These are phyloP conservation scores for Microcebus tavaratra DNA, from an alignment of 2,113 vertebrate genomes.

Conservation along the genomic window DNA sequence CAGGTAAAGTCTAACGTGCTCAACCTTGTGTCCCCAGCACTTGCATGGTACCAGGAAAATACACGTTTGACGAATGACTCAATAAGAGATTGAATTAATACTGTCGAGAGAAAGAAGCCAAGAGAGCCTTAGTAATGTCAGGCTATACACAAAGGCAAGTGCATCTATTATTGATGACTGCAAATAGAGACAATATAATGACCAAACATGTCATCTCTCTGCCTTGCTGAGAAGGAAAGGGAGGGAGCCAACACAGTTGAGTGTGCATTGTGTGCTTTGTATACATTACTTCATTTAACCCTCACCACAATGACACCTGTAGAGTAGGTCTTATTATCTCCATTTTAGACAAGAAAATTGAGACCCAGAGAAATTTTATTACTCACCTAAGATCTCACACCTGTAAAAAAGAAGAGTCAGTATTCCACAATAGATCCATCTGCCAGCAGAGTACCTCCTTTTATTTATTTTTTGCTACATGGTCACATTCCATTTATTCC, in stretches of 20 bases:
- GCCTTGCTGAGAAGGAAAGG: not conserved
- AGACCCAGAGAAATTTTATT: not conserved
- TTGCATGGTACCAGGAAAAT: not conserved
- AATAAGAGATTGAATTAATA: not conserved
- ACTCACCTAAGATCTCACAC: not conserved
- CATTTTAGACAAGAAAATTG: not conserved
- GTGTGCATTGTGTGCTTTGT: not conserved
- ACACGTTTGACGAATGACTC: not conserved
- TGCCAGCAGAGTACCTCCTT: not conserved
- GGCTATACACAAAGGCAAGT: not conserved
- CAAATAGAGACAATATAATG: not conserved
- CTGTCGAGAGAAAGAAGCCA: not conserved
- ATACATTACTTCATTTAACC: not conserved
- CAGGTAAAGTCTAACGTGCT: not conserved
- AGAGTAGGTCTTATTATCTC: not conserved
- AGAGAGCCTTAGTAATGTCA: not conserved
- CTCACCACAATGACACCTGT: not conserved
- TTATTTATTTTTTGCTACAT: not conserved
- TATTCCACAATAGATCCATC: not conserved
- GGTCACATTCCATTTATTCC: not conserved
- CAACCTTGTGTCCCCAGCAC: not conserved
- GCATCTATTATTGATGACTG: not conserved
- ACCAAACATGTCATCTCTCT: not conserved
- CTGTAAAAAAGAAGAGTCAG: not conserved
- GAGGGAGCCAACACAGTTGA: not conserved